These are phyloP conservation scores for Yponomeuta plumbellus DNA, from an alignment of 2,888 invertebrate species.

Conservation along the genomic window DNA sequence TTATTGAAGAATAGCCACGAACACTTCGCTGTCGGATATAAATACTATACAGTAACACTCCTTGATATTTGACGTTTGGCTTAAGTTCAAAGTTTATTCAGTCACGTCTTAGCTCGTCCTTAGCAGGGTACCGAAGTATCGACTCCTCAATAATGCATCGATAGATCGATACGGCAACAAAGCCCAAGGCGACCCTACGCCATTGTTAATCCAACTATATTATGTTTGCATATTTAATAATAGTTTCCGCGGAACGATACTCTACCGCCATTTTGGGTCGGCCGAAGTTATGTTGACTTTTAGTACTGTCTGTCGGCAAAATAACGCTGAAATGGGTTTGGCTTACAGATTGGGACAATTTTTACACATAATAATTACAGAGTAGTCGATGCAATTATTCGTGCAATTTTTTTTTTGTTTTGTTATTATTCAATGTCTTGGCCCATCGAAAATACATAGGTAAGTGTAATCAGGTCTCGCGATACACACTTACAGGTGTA, in stretches of 20 bases:
- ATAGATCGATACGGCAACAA: conserved; percentile 53
- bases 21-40: too few species aligned
- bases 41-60: too few species aligned
- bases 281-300: background rate
- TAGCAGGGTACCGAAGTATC: conserved; percentile 25
- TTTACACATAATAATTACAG: too few species aligned
- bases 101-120: background rate
- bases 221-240: background rate
- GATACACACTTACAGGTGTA: too few species aligned
- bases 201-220: conserved; percentile 24
- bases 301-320: background rate
- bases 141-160: conserved; percentile 65
- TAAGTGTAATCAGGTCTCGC: too few species aligned
- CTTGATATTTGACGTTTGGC: too few species aligned
- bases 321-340: background rate
- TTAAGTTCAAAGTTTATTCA: background rate
- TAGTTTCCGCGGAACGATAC: background rate
- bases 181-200: conserved; percentile 26
- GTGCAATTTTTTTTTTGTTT: too few species aligned
- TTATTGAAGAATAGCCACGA: too few species aligned
- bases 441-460: too few species aligned
- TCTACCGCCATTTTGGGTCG: background rate
- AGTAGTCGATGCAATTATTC: too few species aligned
- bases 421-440: too few species aligned
- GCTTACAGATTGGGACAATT: background rate